Evolutionary conservation across 1,140 invertebrate genomes (phyloP), one percentile per base, ranked within the genome.

Genomic region (Cotesia vestalis): DNA sequence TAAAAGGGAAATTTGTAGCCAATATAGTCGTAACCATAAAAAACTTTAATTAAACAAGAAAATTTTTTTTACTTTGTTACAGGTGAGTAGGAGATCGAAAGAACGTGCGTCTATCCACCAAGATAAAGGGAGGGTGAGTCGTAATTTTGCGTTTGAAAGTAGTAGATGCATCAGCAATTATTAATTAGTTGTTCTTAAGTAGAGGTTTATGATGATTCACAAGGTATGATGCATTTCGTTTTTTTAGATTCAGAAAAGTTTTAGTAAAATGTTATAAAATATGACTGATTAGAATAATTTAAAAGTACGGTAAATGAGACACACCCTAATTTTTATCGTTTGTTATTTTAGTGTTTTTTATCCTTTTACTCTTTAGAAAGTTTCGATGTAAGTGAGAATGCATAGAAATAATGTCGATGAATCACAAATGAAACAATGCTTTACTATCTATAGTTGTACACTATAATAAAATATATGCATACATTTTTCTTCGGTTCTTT

Each of bases 61-160:
- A 53, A 55, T 52, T 72, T n/a, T 57, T 71, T 66, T 27, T 70
- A 74, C 66, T 72, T 59, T 81, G 76, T 84, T 83, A 9, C 80
- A 84, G 81, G 83, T 84, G 82, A 84, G 83, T 84, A 83, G 79
- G 77, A 78, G 76, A 69, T 74, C 81, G 73, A 80, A 82, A 81
- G 80, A 83, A 75, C 79, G 76, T 72, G 78, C 67, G 73, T 78
- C 78, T 75, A 70, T 76, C 55, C 75, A 75, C 71, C 78, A 78
- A 78, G 77, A 81, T 69, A 75, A 70, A 70, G 80, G 74, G 78
- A 79, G 78, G 83, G 83, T 84, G 81, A 84, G 82, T 84, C 73
- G 69, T 73, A 71, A 64, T 66, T 66, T 66, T 59, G 60, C 67
- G 55, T 53, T n/a, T 51, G 35, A 74, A 71, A 71, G 57, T 59